Base-by-base conservation (phyloP, 2,797 vertebrate species). In the Cyclopterus lumpus region DNA sequence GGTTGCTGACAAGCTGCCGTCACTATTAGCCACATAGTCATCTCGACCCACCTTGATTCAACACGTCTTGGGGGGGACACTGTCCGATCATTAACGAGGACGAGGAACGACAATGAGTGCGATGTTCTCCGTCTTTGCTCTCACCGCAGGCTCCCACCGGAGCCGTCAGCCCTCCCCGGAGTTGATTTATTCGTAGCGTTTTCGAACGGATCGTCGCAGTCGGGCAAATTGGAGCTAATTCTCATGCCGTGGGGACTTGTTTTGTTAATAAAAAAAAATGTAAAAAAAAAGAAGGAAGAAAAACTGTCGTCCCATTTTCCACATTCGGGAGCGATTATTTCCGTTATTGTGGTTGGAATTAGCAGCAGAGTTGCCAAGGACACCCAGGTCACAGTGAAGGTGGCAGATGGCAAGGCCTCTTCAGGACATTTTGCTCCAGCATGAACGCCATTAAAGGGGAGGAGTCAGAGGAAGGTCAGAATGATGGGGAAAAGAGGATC, bases 151-250 rank as follows among this genome's bases (percentile, higher is more conserved):
- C 77, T 82, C 79, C 75, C 75, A 53, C 84, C 88, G 82, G 77
- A 88, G 75, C 79, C 79, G 78, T 90, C 88, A 89, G 69, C 74
- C 88, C 67, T 79, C 59, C n/a, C 32, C 82, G 58, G 79, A 83
- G 69, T 86, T 87, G 77, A 85, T 90, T 88, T 86, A 91, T 91
- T 88, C 86, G 71, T 54, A 6, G 44, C 80, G 78, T 76, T 83
- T 76, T 83, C 15, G 28, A 83, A 73, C 54, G 74, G 74, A 84
- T 85, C 68, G 76, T 82, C 63, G 74, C 77, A 67, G 73, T 66
- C 48, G 42, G 67, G 78, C 72, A 83, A 92, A 86, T 93, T 89
- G 88, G 69, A 82, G 75, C 70, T 85, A 88, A 91, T 92, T 93
- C 75, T 72, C 61, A 65, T 77, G 57, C 63, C 63, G 54, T 36